These are phyloP conservation scores for Ceratitis capitata DNA, from an alignment of 1,140 invertebrate species.

Conservation along the genomic window DNA sequence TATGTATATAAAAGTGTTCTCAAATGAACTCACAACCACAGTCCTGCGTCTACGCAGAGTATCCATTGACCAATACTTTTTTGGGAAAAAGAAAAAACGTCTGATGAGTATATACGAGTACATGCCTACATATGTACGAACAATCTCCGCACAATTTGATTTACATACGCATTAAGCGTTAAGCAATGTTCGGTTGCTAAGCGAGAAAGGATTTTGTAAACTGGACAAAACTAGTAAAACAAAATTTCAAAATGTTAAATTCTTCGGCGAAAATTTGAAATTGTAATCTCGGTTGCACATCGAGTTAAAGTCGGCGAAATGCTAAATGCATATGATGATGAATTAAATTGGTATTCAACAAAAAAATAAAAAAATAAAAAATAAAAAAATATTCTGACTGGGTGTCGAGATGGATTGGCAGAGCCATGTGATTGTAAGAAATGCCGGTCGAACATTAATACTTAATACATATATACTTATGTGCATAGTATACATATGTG, in stretches of 20 bases:
- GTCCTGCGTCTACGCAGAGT: neutral
- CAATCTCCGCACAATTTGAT: neutral
- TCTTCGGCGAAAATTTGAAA: neutral
- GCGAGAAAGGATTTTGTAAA: constrained; percentile 12
- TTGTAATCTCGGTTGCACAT: too few species aligned
- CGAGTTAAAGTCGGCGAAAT: constrained; percentile 11
- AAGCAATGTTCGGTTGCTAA: neutral
- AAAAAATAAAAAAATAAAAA: neutral
- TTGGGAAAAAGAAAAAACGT: too few species aligned
- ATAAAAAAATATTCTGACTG: neutral
- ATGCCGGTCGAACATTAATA: neutral
- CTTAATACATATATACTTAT: neutral
- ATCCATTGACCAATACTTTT: neutral
- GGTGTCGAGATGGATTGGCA: neutral
- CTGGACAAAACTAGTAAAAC: neutral
- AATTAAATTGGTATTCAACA: constrained; percentile 7
- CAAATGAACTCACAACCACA: neutral
- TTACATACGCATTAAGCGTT: constrained; percentile 28
- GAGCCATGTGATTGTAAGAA: neutral
- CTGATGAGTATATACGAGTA: neutral
- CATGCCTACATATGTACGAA: neutral
- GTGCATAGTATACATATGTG: neutral
- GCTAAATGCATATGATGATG: constrained; percentile 15
- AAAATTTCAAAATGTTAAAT: neutral
- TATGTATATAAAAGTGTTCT: neutral